Evolutionary conservation across 2,113 vertebrate species (phyloP), one percentile per base, ranked within the genome.

Genomic region (Progne subis): DNA sequence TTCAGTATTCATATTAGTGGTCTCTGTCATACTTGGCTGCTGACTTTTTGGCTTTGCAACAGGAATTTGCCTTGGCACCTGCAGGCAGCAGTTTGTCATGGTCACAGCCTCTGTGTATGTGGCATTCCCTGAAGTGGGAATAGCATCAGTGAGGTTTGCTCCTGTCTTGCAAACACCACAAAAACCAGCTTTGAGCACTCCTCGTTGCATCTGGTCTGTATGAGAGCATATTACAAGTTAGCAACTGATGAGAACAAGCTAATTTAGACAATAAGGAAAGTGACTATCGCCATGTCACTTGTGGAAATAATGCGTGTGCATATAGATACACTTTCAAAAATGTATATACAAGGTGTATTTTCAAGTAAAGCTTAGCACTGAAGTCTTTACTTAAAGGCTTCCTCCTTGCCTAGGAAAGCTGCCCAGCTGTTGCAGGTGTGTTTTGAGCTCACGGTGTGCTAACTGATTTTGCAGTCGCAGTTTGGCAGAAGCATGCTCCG

Each of bases 401-500:
- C 32, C 28, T 60, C 37, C 24, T 55, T 86, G 52, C 24, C 17
- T 49, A 32, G 80, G 23, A 44, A n/a, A 20, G 31, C 15, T 32
- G 5, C 13, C 47, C 52, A 41, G 21, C 18, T 80, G 0, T 17
- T 72, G 47, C 55, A 79, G 57, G 28, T n/a, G 24, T 76, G 3
- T 70, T 56, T 28, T 77, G 34, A 83, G 49, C 70, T 88, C 18
- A 87, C 80, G 86, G 18, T 95, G 61, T 92, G 68, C 28, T 93
- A 19, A 32, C 89, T 91, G 94, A 20, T 55, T 86, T 99, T 99
- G 95, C 97, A 99, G 99, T 98, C 99, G 99, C 98, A 99, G 99
- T 98, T 98, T 99, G 98, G 99, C 99, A 82, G 99, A 99, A 97
- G 99, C 99, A 55, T 99, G 99, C 97, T 99, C 99, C 6, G 99